These are phyloP conservation scores for Ahaetulla prasina DNA, from an alignment of 2,113 vertebrate genomes.

Conservation along the genomic window DNA sequence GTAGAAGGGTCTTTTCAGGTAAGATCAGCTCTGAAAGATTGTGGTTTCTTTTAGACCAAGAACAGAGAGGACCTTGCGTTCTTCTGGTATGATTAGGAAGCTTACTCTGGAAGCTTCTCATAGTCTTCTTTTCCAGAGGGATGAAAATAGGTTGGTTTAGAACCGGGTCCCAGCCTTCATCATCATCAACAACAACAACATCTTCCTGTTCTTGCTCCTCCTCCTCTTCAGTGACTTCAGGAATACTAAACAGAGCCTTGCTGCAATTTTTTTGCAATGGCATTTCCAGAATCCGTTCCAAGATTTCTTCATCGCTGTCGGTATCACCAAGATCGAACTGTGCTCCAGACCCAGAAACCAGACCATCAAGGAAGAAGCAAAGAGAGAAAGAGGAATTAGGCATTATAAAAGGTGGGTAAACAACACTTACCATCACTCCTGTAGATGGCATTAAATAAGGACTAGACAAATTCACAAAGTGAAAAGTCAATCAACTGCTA, in stretches of 20 bases:
- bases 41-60: background rate
- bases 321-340: slow-evolving; percentile 77
- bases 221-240: slow-evolving; percentile 85
- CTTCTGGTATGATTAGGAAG: background rate
- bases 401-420: slow-evolving; percentile 47
- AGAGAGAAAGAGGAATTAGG: slow-evolving; percentile 59
- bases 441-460: slow-evolving; percentile 7
- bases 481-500: background rate
- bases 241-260: slow-evolving; percentile 90
- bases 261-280: slow-evolving; percentile 75
- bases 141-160: background rate
- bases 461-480: background rate
- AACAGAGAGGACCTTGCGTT: background rate
- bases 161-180: slow-evolving; percentile 34
- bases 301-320: slow-evolving; percentile 92
- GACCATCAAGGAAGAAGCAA: slow-evolving; percentile 50
- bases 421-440: slow-evolving; percentile 34
- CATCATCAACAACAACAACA: background rate
- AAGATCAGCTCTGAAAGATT: background rate
- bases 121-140: background rate
- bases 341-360: slow-evolving; percentile 59
- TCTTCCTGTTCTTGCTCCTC: slow-evolving; percentile 68
- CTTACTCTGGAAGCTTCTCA: background rate
- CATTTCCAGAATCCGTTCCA: slow-evolving; percentile 86
- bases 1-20: background rate